A percentile compares a stretch with the other conserved stretches of the same genome.
phyloP scores from a whole-genome alignment of 1,140 invertebrate species.

The Neuroterus valhalla region DNA sequence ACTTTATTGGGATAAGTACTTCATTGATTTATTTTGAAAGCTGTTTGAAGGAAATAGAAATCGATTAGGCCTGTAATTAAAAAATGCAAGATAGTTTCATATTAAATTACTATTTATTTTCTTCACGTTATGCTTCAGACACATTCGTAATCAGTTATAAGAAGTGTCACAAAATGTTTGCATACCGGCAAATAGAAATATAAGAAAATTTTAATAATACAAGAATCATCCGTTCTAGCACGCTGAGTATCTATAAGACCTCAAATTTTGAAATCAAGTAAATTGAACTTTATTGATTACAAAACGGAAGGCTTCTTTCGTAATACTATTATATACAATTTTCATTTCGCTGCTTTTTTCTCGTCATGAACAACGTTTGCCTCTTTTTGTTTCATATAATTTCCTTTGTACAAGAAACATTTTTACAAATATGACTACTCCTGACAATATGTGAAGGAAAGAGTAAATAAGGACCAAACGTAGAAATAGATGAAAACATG shows the following conservation, averaged over 20 bases:
- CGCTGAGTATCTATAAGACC: constrained; percentile 56
- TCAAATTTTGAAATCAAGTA: constrained; percentile 52
- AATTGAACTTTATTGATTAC: neutral
- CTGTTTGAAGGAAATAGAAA: neutral
- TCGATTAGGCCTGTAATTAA: neutral
- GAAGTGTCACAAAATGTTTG: constrained; percentile 43
- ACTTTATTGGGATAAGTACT: no score
- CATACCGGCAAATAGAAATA: constrained; percentile 49
- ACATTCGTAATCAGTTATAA: constrained; percentile 61
- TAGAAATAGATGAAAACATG: no score
- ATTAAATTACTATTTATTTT: constrained; percentile 65
- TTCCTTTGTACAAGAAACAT: neutral
- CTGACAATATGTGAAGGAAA: no score
- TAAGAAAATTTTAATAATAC: constrained; percentile 56
- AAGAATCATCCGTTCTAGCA: constrained; percentile 50
- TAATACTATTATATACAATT: constrained; percentile 11
- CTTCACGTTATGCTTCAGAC: constrained; percentile 54
- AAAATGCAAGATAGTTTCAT: neutral
- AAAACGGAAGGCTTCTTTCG: constrained; percentile 1
- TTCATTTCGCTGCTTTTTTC: neutral
- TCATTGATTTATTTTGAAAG: no score
- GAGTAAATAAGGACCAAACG: no score
- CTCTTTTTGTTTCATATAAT: neutral
- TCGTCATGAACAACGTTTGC: neutral
- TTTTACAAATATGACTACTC: neutral